These are phyloP conservation scores for Asobara japonica DNA, from an alignment of 1,140 invertebrate genomes.

Conservation along the genomic window DNA sequence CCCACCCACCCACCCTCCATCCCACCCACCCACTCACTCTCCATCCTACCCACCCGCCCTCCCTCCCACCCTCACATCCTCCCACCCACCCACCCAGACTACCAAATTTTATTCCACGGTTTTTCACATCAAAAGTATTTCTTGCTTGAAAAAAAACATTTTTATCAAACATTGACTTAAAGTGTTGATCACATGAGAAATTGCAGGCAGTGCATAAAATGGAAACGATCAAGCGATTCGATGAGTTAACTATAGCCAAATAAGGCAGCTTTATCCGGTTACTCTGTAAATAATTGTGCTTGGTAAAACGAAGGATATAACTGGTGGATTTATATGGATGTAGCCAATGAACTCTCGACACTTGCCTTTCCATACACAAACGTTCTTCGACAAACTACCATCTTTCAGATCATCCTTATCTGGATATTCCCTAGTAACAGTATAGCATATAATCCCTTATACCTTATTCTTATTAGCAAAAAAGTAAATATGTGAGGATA, in stretches of 20 bases:
- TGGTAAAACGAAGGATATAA: constrained; percentile 48
- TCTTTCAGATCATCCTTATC: constrained; percentile 12
- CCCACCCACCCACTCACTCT: no score
- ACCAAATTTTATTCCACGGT: background rate
- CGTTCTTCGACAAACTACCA: constrained; percentile 2
- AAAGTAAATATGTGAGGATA: background rate
- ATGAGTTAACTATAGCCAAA: constrained; percentile 54
- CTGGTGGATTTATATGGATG: constrained; percentile 57
- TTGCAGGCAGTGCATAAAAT: constrained; percentile 3
- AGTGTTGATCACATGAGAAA: constrained; percentile 7
- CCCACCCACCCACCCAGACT: background rate
- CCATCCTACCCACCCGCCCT: no score
- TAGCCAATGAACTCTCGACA: constrained; percentile 53
- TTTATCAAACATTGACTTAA: background rate
- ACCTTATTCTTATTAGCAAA: background rate
- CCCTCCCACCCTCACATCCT: no score
- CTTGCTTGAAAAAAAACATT: background rate
- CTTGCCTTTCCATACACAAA: constrained; percentile 46
- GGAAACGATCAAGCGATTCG: constrained; percentile 45
- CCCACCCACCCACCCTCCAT: no score
- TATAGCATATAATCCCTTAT: background rate
- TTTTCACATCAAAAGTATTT: background rate
- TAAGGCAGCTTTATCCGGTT: constrained; percentile 45
- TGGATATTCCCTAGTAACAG: background rate
- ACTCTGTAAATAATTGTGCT: constrained; percentile 60